Evolutionary conservation across 2,113 vertebrate species (phyloP).

Genomic region (Gila orcuttii): DNA sequence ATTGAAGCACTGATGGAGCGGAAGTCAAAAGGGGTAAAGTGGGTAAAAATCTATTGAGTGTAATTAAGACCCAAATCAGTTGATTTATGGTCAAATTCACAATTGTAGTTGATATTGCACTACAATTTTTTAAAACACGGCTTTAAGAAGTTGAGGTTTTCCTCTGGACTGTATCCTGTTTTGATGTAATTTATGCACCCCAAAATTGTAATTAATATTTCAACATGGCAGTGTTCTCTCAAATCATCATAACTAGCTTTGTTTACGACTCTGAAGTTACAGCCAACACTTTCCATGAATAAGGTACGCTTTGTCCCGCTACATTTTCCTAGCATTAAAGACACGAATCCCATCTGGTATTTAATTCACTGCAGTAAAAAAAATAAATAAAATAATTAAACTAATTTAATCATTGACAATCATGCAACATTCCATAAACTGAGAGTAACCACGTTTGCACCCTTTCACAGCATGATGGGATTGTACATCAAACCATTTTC

Average conservation of each 20-base stretch:
- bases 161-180: slow-evolving; percentile 40
- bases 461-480: no score
- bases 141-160: slow-evolving; percentile 52
- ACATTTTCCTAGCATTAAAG: background rate
- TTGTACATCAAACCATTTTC: no score
- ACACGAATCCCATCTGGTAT: background rate
- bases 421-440: no score
- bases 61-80: background rate
- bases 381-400: no score
- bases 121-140: background rate
- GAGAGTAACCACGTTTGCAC: background rate
- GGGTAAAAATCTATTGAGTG: background rate
- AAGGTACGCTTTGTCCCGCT: background rate
- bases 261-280: background rate
- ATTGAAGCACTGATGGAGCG: background rate
- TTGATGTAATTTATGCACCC: slow-evolving; percentile 48
- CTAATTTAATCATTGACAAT: no score
- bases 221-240: slow-evolving; percentile 1
- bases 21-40: background rate
- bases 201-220: slow-evolving; percentile 50
- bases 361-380: background rate
- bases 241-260: slow-evolving; percentile 11
- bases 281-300: background rate
- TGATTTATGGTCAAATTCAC: background rate
- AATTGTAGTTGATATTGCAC: background rate